Evolutionary conservation across 2,113 vertebrate species (phyloP).

Genomic region (Petrocephalus microphthalmus): DNA sequence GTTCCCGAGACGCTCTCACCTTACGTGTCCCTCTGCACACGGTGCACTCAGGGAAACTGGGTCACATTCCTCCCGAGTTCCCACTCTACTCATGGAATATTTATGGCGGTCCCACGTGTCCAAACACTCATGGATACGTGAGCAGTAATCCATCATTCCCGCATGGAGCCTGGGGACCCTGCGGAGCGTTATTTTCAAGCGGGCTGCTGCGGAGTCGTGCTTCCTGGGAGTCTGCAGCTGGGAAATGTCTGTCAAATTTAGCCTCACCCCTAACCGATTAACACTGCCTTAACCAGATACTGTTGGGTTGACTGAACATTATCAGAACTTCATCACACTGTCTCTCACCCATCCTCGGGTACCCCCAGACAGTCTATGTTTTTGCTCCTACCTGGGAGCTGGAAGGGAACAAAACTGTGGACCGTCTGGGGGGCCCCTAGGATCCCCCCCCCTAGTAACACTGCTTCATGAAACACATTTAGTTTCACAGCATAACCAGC

Average conservation of each 20-base stretch:
- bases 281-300: not conserved
- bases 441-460: not conserved
- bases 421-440: not conserved
- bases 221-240: too few relatives aligned
- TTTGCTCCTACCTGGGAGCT: not conserved
- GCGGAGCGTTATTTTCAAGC: not conserved
- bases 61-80: not conserved
- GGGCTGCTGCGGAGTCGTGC: not conserved
- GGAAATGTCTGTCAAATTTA: not conserved
- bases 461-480: not conserved
- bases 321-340: not conserved
- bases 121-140: not conserved
- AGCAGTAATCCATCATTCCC: not conserved
- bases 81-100: not conserved
- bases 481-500: not conserved
- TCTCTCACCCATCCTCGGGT: not conserved
- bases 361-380: not conserved
- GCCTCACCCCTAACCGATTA: not conserved
- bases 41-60: not conserved
- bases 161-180: not conserved
- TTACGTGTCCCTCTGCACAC: not conserved
- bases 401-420: not conserved
- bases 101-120: not conserved
- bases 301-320: not conserved
- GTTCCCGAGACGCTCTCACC: not conserved